Percentiles rank a stretch among this genome's conserved stretches.
Conservation (phyloP, 2,113 vertebrate species). For the Pterocles gutturalis region DNA sequence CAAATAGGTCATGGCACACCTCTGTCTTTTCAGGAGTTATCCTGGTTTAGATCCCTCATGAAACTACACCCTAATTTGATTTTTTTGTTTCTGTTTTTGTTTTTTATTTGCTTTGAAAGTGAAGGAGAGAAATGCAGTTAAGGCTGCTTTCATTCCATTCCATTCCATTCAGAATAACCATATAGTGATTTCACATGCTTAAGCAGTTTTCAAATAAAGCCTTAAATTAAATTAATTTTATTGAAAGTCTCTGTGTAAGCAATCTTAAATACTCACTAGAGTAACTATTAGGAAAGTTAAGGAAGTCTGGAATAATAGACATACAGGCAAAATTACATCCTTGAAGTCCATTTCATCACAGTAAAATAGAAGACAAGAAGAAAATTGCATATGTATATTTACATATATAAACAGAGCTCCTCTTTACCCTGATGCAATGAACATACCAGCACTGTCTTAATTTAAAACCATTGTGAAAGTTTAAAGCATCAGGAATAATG, state of each 20-base stretch:
- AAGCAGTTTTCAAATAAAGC: neutral
- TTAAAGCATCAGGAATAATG: neutral
- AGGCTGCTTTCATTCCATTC: neutral
- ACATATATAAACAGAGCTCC: neutral
- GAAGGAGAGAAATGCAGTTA: neutral
- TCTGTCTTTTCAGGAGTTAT: neutral
- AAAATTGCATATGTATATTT: neutral
- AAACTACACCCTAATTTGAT: neutral
- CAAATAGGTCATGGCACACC: neutral
- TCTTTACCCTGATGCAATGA: neutral
- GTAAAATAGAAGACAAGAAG: neutral
- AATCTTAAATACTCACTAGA: neutral
- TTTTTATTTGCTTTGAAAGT: neutral
- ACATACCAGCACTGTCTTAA: neutral
- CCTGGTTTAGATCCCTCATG: neutral
- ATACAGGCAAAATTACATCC: neutral
- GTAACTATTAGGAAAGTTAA: neutral
- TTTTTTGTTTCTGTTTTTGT: neutral
- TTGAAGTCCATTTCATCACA: neutral
- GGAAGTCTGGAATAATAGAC: neutral
- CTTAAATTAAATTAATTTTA: neutral
- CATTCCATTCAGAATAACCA: neutral
- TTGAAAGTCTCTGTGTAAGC: neutral
- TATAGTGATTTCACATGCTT: neutral
- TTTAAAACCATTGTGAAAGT: neutral